Conservation (phyloP, 2,888 invertebrate species). For the Dilophus febrilis region DNA sequence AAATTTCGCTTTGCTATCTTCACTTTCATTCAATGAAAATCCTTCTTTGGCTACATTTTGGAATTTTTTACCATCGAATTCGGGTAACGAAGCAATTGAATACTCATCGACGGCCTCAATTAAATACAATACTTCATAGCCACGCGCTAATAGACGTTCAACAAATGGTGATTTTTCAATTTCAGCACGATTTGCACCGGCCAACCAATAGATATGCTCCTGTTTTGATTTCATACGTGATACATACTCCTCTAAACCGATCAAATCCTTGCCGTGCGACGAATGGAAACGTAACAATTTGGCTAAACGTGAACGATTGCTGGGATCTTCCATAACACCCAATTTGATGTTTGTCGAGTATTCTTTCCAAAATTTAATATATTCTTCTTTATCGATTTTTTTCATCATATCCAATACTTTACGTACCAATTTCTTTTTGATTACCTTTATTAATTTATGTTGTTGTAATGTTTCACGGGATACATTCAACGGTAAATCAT, state of each 20-base stretch:
- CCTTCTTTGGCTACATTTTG: constrained; percentile 99
- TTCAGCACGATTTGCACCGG: constrained; percentile 72
- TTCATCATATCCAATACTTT: constrained; percentile 97
- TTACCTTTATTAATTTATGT: constrained; percentile 96
- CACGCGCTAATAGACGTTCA: constrained; percentile 79
- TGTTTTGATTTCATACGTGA: constrained; percentile 90
- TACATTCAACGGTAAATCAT: constrained; percentile 95
- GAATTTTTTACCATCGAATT: constrained; percentile 98
- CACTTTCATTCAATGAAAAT: constrained; percentile 62
- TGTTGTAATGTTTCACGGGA: constrained; percentile 96
- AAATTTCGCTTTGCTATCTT: constrained; percentile 50
- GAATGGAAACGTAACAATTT: constrained; percentile 85
- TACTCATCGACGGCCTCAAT: constrained; percentile 98
- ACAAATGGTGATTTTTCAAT: constrained; percentile 88
- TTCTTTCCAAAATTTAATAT: constrained; percentile 95
- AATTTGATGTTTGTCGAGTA: constrained; percentile 95
- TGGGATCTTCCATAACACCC: constrained; percentile 94
- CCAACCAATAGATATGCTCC: constrained; percentile 90
- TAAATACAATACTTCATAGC: constrained; percentile 87
- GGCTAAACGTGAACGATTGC: constrained; percentile 87
- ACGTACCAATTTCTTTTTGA: constrained; percentile 95
- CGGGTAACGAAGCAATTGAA: constrained; percentile 86
- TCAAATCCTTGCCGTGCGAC: constrained; percentile 49
- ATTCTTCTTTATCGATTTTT: constrained; percentile 80
- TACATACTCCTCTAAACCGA: constrained; percentile 76